Conservation (phyloP, 2,888 invertebrate species). For the Endomychus coccineus region DNA sequence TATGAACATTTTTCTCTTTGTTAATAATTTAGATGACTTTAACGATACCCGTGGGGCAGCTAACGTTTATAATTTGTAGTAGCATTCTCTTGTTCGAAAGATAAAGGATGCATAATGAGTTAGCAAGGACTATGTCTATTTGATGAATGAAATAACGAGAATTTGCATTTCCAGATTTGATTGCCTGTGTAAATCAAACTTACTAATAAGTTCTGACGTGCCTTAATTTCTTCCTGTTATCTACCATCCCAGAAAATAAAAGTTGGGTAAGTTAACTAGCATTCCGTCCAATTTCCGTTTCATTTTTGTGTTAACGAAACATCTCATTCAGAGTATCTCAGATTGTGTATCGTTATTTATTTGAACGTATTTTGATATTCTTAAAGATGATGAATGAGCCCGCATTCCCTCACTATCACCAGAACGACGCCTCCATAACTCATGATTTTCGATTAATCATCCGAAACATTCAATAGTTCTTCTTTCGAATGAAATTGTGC, state of each 20-base stretch:
- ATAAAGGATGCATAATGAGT: neutral
- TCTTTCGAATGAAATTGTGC: no score
- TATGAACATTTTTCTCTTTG: no score
- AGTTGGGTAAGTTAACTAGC: neutral
- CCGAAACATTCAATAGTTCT: no score
- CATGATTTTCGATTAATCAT: no score
- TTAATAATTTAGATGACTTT: neutral
- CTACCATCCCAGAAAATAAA: slow-evolving; percentile 1
- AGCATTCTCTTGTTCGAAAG: slow-evolving; percentile 1
- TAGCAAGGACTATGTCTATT: neutral
- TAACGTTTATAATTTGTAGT: neutral
- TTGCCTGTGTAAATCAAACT: neutral
- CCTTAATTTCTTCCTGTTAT: slow-evolving; percentile 1
- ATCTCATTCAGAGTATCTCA: no score
- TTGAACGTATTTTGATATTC: no score
- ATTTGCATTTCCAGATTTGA: neutral
- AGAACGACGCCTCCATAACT: no score
- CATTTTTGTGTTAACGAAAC: no score
- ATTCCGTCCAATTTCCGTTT: neutral
- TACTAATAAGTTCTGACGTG: neutral
- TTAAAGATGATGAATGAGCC: no score
- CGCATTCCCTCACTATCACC: no score
- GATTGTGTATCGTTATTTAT: no score
- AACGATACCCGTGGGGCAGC: neutral
- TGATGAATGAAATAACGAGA: neutral